Base-by-base conservation (phyloP, 2,797 vertebrate genomes). In the Schizopygopsis malacanthus region DNA sequence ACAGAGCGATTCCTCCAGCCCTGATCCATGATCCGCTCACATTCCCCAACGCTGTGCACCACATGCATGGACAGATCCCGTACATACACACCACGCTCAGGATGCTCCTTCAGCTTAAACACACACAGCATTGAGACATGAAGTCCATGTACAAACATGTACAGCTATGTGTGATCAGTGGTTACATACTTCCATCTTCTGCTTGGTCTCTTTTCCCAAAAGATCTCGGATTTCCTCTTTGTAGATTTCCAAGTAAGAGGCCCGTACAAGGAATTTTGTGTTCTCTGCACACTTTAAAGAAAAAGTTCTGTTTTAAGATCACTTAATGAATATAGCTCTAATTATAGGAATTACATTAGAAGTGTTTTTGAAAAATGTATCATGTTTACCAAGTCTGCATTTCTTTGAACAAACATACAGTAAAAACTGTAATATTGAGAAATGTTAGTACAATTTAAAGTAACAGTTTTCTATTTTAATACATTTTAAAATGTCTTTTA, bases 161-260 rank as follows among this genome's bases (percentile, higher is more conserved):
- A 47, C 4, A 50, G 45, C 82, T 84, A 6, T 13, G n/a, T 41
- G 45, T 28, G 56, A 56, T 50, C 47, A 54, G 61, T 63, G n/a
- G 0, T 37, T 73, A 75, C 94, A 90, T 90, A 98, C 97, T 97
- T 99, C 96, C 89, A 98, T 89, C 92, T 95, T 97, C 89, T 97
- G 97, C 90, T 97, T 98, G 90, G 96, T 95, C 91, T 97, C 96
- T 12, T 91, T 91, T 85, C 97, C 97, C 75, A 97, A 92, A 85
- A 98, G 96, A 91, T 98, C 97, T 87, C 93, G 82, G 84, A 97
- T 87, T 59, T 98, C 97, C 91, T 98, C 97, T 0, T 96, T 97
- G 94, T 97, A 98, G 90, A 98, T 99, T 92, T 99, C 97, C 89
- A 98, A 92, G 92, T 94, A 98, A 69, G 97, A 98, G 20, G 96